Conservation (phyloP, 2,113 vertebrate species). For the Theristicus caerulescens region DNA sequence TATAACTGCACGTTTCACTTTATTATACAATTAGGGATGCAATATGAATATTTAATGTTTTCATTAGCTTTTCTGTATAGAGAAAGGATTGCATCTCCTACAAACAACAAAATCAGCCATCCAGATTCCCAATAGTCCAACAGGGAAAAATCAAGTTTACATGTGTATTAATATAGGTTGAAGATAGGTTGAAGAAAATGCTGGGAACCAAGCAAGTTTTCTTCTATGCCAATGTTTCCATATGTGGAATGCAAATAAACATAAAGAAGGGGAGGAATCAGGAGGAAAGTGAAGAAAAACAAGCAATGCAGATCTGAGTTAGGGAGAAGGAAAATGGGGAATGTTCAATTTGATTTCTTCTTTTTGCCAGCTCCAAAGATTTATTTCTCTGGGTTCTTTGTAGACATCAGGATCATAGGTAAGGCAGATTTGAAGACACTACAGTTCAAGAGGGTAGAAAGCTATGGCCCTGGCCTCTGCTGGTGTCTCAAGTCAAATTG, state of each 20-base stretch:
- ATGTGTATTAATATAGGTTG: neutral
- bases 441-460: neutral
- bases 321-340: neutral
- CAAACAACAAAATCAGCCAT: neutral
- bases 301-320: neutral
- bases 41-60: conserved; percentile 56
- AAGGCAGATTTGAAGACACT: neutral
- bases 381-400: neutral
- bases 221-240: neutral
- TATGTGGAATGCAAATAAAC: neutral
- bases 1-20: conserved; percentile 13
- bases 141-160: neutral
- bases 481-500: neutral
- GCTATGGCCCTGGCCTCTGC: neutral
- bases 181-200: neutral
- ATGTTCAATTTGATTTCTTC: rapidly evolving
- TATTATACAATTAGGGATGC: conserved; percentile 31
- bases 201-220: neutral
- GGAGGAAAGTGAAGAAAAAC: neutral
- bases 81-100: neutral
- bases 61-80: conserved; percentile 12
- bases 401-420: neutral
- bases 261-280: neutral
- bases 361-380: neutral
- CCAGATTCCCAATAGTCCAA: neutral